Conservation (phyloP, 2,113 vertebrate species). For the Physeter macrocephalus region DNA sequence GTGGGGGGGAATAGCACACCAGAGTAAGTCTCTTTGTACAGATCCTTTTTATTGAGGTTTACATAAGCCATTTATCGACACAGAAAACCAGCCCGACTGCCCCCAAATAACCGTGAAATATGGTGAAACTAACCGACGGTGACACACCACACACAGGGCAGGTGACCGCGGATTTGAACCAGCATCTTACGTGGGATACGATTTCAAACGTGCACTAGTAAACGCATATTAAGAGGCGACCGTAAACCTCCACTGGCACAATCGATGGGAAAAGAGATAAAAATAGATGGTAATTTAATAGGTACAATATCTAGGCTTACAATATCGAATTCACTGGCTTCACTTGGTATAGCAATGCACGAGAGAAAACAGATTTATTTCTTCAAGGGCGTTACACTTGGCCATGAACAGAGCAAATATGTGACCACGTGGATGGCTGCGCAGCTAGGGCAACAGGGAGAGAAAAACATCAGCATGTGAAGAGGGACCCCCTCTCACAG, state of each 20-base stretch:
- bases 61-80: constrained; percentile 85
- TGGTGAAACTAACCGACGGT: constrained; percentile 71
- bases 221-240: background rate
- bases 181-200: constrained; percentile 16
- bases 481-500: background rate
- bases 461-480: background rate
- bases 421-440: background rate
- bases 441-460: background rate
- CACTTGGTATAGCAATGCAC: background rate
- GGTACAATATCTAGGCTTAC: constrained; percentile 87
- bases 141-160: constrained; percentile 67
- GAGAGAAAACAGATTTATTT: accelerated
- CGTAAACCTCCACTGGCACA: constrained; percentile 72
- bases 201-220: constrained; percentile 44
- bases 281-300: constrained; percentile 81
- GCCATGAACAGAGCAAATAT: background rate
- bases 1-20: background rate
- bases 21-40: constrained; percentile 72
- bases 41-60: constrained; percentile 88
- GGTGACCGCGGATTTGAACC: constrained; percentile 68
- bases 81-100: constrained; percentile 82
- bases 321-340: constrained; percentile 68
- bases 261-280: constrained; percentile 83
- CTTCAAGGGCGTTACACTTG: background rate
- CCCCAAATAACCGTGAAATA: constrained; percentile 76